Conservation (phyloP, 2,797 vertebrate species). For the Acanthornis magna region DNA sequence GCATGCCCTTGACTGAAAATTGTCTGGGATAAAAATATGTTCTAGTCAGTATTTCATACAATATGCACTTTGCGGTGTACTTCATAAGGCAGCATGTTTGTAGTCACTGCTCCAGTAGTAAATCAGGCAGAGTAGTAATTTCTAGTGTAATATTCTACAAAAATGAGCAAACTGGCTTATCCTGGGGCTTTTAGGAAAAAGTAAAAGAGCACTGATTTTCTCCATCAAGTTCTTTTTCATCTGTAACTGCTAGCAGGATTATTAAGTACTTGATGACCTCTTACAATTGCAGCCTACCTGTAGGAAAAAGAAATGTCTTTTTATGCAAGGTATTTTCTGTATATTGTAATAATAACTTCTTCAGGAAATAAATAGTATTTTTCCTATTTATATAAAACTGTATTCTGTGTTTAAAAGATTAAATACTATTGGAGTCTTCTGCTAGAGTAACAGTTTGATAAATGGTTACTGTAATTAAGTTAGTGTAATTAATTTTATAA, state of each 20-base stretch:
- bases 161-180: not conserved
- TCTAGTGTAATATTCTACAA: not conserved
- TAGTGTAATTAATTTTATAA: constrained; percentile 20
- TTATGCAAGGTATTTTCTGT: not conserved
- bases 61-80: not conserved
- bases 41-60: not conserved
- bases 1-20: not conserved
- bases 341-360: not conserved
- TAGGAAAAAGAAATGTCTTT: not conserved
- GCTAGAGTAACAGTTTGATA: not conserved
- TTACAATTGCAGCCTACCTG: not conserved
- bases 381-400: not conserved
- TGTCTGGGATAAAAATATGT: not conserved
- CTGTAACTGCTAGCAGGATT: not conserved
- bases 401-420: not conserved
- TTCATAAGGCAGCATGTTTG: not conserved
- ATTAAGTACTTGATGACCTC: not conserved
- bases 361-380: not conserved
- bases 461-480: not conserved
- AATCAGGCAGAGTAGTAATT: not conserved
- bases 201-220: not conserved
- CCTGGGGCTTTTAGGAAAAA: not conserved
- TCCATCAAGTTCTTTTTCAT: not conserved
- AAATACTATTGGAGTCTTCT: not conserved
- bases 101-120: not conserved